A percentile compares a stretch with the other conserved stretches of the same genome.
These are phyloP conservation scores for Lophura nycthemera DNA, from an alignment of 2,113 vertebrate species.

Conservation along the genomic window DNA sequence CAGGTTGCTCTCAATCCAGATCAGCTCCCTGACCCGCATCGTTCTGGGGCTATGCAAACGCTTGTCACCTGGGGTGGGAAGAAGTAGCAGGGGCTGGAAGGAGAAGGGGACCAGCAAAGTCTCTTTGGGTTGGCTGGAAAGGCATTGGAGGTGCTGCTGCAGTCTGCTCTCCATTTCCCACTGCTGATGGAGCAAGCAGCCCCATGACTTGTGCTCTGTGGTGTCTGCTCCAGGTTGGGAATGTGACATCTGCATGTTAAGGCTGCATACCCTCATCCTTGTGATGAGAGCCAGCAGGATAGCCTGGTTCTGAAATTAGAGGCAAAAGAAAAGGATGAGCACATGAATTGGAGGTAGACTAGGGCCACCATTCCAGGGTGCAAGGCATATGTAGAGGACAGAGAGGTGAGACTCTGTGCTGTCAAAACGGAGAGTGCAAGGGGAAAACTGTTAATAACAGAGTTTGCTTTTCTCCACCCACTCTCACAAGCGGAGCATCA, in stretches of 20 bases:
- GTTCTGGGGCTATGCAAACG: background rate
- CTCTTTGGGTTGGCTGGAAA: background rate
- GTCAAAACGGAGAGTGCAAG: background rate
- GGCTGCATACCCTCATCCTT: background rate
- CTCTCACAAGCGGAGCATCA: background rate
- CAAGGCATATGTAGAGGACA: background rate
- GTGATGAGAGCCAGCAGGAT: background rate
- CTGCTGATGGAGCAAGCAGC: background rate
- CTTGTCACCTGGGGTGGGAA: conserved; percentile 13
- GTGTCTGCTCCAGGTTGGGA: background rate
- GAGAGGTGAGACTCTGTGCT: background rate
- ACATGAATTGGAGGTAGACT: background rate
- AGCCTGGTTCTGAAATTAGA: background rate
- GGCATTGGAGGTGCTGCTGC: background rate
- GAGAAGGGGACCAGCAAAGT: background rate
- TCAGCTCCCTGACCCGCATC: background rate
- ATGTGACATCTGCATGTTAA: background rate
- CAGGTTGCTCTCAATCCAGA: background rate
- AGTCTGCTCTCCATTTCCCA: background rate
- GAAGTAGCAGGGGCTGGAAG: background rate
- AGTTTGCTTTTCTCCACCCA: background rate
- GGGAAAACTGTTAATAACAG: background rate
- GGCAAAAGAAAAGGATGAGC: background rate
- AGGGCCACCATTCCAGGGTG: background rate
- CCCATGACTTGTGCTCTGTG: background rate